These are phyloP conservation scores for Pseudomugil gertrudae DNA, from an alignment of 2,797 vertebrate genomes.

Conservation along the genomic window DNA sequence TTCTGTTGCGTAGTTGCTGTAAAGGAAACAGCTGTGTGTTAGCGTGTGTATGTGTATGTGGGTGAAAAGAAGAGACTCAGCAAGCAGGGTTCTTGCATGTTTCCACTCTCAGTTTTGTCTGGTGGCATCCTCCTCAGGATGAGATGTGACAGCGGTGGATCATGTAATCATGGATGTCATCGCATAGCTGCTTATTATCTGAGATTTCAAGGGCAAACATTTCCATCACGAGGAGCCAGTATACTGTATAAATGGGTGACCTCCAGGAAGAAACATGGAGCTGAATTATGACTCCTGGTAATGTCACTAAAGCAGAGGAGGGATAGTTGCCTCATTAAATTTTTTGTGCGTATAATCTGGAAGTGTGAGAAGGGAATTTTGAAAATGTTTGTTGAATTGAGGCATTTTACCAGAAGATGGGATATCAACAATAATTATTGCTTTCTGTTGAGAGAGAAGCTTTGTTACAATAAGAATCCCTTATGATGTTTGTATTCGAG, in stretches of 20 bases:
- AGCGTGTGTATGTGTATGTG: constrained; percentile 24
- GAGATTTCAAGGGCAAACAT: constrained; percentile 79
- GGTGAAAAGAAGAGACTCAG: constrained; percentile 39
- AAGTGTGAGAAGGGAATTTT: constrained; percentile 43
- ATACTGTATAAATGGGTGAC: constrained; percentile 44
- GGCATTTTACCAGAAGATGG: constrained; percentile 27
- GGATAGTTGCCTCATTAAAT: constrained; percentile 47
- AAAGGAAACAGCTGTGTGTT: constrained; percentile 20
- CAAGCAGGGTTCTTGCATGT: constrained; percentile 43
- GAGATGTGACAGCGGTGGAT: constrained; percentile 74
- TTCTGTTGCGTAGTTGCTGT: constrained; percentile 54
- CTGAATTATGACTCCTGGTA: constrained; percentile 63
- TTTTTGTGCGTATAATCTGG: constrained; percentile 28
- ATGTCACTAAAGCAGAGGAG: constrained; percentile 56
- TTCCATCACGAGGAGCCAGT: constrained; percentile 59
- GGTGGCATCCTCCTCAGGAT: constrained; percentile 70
- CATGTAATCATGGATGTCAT: constrained; percentile 76
- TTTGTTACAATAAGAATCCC: constrained; percentile 58
- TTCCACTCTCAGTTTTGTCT: constrained; percentile 66
- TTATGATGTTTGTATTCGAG: constrained; percentile 38
- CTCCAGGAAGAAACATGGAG: constrained; percentile 26
- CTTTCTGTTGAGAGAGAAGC: constrained; percentile 47
- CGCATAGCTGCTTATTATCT: constrained; percentile 77
- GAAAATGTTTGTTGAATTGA: constrained; percentile 21
- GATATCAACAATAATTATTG: constrained; percentile 31